phyloP scores from a whole-genome alignment of 1,140 invertebrate species.

The Procambarus virginalis region DNA sequence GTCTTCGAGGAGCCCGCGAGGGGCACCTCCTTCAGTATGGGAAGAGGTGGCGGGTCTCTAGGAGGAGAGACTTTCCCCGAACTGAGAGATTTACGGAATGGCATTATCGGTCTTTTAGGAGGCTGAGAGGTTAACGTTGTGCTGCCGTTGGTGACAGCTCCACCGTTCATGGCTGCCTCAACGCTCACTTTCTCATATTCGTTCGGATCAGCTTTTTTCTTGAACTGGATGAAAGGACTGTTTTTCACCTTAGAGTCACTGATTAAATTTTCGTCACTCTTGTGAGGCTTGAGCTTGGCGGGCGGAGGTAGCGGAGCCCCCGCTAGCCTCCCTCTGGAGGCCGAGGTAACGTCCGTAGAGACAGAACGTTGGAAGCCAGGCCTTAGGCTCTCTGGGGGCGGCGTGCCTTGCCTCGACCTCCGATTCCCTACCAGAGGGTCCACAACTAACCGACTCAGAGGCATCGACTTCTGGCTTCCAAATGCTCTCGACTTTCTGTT shows the following conservation, averaged over 20 bases:
- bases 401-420: neutral
- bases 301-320: conserved; percentile 21
- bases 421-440: conserved; percentile 51
- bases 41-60: neutral
- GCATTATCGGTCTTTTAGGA: neutral
- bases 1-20: neutral
- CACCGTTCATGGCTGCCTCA: no score
- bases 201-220: neutral
- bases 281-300: conserved; percentile 40
- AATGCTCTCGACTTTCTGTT: conserved; percentile 22
- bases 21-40: neutral
- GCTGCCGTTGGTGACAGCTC: neutral
- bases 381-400: conserved; percentile 22
- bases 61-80: neutral
- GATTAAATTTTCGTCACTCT: conserved; percentile 50
- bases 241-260: neutral
- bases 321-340: neutral
- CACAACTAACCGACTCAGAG: conserved; percentile 64
- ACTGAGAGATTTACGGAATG: neutral
- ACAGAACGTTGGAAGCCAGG: conserved; percentile 29
- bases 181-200: neutral
- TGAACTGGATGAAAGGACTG: neutral
- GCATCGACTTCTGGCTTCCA: conserved; percentile 61
- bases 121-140: neutral
- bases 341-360: conserved; percentile 9